phyloP scores from a whole-genome alignment of 2,113 vertebrate species.

The Hemiscyllium ocellatum region DNA sequence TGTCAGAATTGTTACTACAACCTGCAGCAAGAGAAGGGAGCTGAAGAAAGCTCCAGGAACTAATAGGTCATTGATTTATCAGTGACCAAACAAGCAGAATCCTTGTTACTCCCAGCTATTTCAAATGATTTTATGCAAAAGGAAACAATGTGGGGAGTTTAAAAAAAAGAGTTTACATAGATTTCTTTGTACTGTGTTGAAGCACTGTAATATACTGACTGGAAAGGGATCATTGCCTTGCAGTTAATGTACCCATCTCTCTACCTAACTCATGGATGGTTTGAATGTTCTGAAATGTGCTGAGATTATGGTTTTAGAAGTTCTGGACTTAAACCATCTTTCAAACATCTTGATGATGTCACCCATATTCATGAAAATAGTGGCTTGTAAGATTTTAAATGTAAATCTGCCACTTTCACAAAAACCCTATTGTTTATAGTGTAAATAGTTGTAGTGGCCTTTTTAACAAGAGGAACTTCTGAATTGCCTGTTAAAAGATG shows the following conservation, averaged over 20 bases:
- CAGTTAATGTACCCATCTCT: conserved; percentile 40
- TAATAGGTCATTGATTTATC: conserved; percentile 48
- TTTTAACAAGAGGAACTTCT: conserved; percentile 78
- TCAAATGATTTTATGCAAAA: conserved; percentile 38
- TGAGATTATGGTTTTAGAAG: conserved; percentile 27
- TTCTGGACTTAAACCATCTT: conserved; percentile 31
- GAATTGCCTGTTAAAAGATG: conserved; percentile 74
- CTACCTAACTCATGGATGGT: conserved; percentile 35
- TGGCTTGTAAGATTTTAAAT: conserved; percentile 69
- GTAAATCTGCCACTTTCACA: conserved; percentile 63
- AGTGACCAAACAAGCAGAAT: conserved; percentile 15
- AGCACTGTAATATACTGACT: conserved; percentile 50
- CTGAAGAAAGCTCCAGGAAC: conserved; percentile 74
- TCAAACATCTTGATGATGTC: conserved; percentile 19
- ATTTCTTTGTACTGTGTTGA: conserved; percentile 47
- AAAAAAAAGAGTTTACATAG: conserved; percentile 50
- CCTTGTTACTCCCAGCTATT: conserved; percentile 20
- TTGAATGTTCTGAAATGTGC: conserved; percentile 26
- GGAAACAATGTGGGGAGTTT: background rate
- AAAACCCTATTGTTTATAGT: conserved; percentile 72
- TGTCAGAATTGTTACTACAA: conserved; percentile 99
- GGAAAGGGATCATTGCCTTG: conserved; percentile 56
- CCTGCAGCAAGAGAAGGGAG: conserved; percentile 80
- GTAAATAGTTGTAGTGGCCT: conserved; percentile 87
- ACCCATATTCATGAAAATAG: conserved; percentile 54